A percentile compares a stretch with the other conserved stretches of the same genome.
These are phyloP conservation scores for Cyphomyrus discorhynchus DNA, from an alignment of 2,113 vertebrate genomes.

Conservation along the genomic window DNA sequence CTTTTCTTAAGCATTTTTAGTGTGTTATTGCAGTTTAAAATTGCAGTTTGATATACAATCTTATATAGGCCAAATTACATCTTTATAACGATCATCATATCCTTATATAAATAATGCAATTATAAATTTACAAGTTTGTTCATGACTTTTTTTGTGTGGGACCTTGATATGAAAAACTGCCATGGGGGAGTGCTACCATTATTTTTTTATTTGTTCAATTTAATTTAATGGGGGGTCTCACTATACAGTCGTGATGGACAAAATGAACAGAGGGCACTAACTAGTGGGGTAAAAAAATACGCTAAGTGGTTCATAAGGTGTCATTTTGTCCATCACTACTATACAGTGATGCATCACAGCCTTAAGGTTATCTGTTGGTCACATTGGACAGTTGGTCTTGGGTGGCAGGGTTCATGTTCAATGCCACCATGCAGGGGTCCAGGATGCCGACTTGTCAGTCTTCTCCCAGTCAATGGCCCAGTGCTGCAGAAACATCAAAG, in stretches of 20 bases:
- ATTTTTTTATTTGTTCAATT: background rate
- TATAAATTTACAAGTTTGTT: background rate
- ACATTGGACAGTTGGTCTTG: background rate
- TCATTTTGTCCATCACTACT: background rate
- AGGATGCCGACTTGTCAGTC: conserved; percentile 72
- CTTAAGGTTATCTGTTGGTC: background rate
- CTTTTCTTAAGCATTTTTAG: background rate
- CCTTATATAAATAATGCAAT: background rate
- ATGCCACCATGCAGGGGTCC: conserved; percentile 59
- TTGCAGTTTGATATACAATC: background rate
- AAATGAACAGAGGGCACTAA: background rate
- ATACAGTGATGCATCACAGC: background rate
- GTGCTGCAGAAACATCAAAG: conserved; percentile 83
- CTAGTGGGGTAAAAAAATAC: background rate
- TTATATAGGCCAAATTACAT: background rate
- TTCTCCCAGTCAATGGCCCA: conserved; percentile 79
- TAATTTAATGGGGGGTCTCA: background rate
- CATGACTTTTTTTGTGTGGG: background rate
- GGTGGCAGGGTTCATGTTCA: background rate
- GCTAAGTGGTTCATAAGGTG: background rate
- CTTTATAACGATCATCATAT: background rate
- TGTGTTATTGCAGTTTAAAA: background rate
- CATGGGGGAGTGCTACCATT: background rate
- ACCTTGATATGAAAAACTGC: background rate
- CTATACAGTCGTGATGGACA: background rate